phyloP scores from a whole-genome alignment of 2,113 vertebrate species.

The Alligator sinensis region DNA sequence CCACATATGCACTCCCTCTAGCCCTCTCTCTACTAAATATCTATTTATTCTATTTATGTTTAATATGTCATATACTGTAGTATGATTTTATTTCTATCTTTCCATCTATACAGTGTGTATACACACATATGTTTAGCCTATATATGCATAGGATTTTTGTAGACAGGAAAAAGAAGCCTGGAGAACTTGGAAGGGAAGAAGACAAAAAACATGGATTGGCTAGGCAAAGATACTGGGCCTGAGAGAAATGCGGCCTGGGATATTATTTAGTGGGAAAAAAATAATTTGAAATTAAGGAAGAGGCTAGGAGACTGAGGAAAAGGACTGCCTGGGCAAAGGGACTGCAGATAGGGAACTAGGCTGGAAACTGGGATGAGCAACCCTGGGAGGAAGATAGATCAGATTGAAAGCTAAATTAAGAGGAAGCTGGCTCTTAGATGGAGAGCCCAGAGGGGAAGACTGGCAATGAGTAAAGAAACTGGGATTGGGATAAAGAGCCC shows the following conservation, averaged over 20 bases:
- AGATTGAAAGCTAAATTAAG: background rate
- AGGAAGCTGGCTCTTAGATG: background rate
- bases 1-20: background rate
- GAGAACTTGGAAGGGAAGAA: background rate
- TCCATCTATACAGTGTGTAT: background rate
- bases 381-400: background rate
- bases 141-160: background rate
- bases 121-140: background rate
- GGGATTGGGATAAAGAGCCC: background rate
- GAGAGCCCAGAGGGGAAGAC: background rate
- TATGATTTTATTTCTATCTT: background rate
- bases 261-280: background rate
- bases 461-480: background rate
- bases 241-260: background rate
- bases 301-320: background rate
- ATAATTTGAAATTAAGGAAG: background rate
- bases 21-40: background rate
- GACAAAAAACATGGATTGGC: background rate
- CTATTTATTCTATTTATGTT: background rate
- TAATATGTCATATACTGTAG: background rate
- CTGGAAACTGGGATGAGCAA: background rate
- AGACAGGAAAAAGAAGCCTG: background rate
- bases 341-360: background rate
- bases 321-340: background rate
- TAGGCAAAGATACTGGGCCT: background rate